Evolutionary conservation across 2,113 vertebrate genomes (phyloP), one percentile per base, ranked within the genome.

Genomic region (Chamaetylas fuelleborni): DNA sequence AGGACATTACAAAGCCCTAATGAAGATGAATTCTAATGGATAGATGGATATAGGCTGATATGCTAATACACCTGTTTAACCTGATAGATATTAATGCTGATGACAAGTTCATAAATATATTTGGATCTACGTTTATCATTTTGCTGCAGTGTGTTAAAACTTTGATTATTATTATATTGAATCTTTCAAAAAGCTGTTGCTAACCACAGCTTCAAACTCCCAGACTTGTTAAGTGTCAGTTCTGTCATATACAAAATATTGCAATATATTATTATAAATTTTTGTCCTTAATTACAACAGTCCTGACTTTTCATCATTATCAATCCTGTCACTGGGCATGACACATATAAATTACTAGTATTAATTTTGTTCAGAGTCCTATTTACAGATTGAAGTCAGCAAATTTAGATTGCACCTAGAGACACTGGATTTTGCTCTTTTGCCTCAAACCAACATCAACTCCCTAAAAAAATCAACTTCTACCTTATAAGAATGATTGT

Each of bases 231-330:
- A 89, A 86, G 54, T 67, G 54, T 40, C 48, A 95, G 51, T 66
- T 88, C 58, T 80, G 53, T 66, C 57, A 76, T 60, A 84, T 34
- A 90, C 74, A 88, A 95, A 96, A 93, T 66, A 86, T 33, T 94
- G 82, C 72, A 86, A 86, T 56, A 72, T 29, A 95, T 84, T 90
- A 86, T 40, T 79, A 81, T 19, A 53, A 65, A 51, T 66, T 91
- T 94, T 95, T 77, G 70, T 88, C 54, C 43, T 85, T 78, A 90
- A 94, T 89, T 90, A 96, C 76, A 80, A 53, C 62, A 56, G 43
- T 61, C 38, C n/a, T 56, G 38, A 71, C 54, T 93, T 95, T 81
- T 81, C 50, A 58, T 82, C 81, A 69, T 70, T 57, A 91, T 82
- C 45, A 77, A 3, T 95, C 54, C 50, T 88, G 74, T 88, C 73